Base-by-base conservation (phyloP, 2,113 vertebrate genomes). In the Forbesichthys agassizii region DNA sequence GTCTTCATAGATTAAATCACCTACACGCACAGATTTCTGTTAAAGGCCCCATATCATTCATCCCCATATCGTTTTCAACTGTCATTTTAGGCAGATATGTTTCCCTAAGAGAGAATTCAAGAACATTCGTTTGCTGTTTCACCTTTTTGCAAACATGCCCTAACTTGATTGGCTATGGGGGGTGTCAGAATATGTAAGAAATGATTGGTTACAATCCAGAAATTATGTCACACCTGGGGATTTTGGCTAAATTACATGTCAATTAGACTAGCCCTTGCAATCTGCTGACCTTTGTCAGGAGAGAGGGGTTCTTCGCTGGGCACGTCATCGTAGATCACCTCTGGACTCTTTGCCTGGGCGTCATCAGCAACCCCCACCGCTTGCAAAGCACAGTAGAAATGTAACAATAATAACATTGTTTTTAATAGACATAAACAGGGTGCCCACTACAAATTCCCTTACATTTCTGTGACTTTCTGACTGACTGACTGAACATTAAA, bases 261-360 rank as follows among this genome's bases (percentile, higher is more conserved):
- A 42, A 42, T 42, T 6, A 42, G 36, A 8, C 36, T 8, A 11
- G 14, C 51, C 5, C 51, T 13, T 52, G 8, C n/a, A 16, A 27
- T 33, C 46, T 36, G 52, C 92, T 9, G 79, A 98, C 96, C 95
- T 11, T 94, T 85, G 33, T 88, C 91, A 4, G 91, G 85, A 0
- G 89, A 83, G 18, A 92, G 62, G 6, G 82, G 87, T 20, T 84
- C 88, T 74, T 96, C 96, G 0, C 86, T 89, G 1, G 96, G 93
- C n/a, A 98, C 96, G 0, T 98, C 96, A 27, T 98, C 96, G 4
- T 98, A 98, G 88, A 98, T 96, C 84, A 96, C 95, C 62, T 96
- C 96, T 0, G 65, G 53, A 48, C 91, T 89, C 5, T 91, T 91
- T 47, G 87, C 65, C 9, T 79, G 85, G 0, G 88, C 20, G 10